These are phyloP conservation scores for Meta bourneti DNA, from an alignment of 2,888 invertebrate genomes.

Conservation along the genomic window DNA sequence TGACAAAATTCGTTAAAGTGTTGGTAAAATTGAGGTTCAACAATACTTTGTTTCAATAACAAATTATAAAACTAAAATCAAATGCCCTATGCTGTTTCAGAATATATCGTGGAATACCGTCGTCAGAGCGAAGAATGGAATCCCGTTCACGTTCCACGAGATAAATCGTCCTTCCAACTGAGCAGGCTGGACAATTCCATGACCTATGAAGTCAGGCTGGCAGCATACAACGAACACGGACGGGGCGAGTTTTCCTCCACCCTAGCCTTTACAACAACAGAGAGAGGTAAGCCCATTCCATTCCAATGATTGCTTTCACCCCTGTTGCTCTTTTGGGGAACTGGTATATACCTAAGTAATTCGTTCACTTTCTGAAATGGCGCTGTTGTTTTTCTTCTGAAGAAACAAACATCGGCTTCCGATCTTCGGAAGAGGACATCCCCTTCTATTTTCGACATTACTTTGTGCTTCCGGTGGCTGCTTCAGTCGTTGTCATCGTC, in stretches of 20 bases:
- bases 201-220: constrained; percentile 79
- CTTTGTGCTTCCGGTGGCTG: constrained; percentile 75
- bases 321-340: too few relatives aligned
- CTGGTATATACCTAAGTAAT: too few relatives aligned
- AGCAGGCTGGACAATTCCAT: constrained; percentile 77
- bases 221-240: constrained; percentile 80
- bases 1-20: too few relatives aligned
- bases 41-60: too few relatives aligned
- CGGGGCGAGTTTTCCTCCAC: constrained; percentile 79
- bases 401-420: constrained; percentile 73
- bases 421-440: constrained; percentile 73
- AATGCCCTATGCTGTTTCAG: constrained; percentile 20
- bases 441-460: constrained; percentile 76
- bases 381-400: neutral
- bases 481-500: constrained; percentile 75
- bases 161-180: constrained; percentile 69
- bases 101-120: constrained; percentile 73
- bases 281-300: constrained; percentile 79
- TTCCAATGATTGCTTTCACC: too few relatives aligned
- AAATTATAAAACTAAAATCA: too few relatives aligned
- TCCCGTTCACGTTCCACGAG: constrained; percentile 70
- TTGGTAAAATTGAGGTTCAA: too few relatives aligned
- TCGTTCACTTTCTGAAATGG: too few relatives aligned
- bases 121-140: constrained; percentile 70
- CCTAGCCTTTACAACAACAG: constrained; percentile 79